phyloP scores from a whole-genome alignment of 2,113 vertebrate species.

The Saimiri boliviensis region DNA sequence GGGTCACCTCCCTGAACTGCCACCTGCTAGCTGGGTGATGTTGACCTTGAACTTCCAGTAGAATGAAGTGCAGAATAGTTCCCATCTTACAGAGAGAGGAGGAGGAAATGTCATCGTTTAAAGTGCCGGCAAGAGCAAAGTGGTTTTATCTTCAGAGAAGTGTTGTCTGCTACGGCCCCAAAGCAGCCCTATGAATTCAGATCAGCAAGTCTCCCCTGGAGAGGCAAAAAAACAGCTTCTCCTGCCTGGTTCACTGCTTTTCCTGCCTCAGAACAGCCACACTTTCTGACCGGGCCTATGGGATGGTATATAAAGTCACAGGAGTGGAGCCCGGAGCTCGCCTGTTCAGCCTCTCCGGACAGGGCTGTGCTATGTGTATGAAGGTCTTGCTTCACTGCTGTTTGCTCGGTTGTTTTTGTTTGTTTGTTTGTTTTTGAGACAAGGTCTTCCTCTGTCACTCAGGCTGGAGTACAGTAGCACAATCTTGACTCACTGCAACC shows the following conservation, averaged over 20 bases:
- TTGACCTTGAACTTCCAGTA: background rate
- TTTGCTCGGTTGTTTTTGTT: background rate
- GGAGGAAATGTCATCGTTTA: background rate
- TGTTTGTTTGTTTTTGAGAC: too few relatives aligned
- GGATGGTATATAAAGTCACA: background rate
- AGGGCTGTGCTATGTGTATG: too few relatives aligned
- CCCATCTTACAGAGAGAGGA: background rate
- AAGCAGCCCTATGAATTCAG: background rate
- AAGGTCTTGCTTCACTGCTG: background rate
- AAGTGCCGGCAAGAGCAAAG: background rate
- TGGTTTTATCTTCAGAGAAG: constrained; percentile 27
- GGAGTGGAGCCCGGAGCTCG: background rate
- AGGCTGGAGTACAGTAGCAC: too few relatives aligned
- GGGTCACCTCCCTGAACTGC: background rate
- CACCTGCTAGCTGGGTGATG: background rate
- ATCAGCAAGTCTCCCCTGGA: background rate
- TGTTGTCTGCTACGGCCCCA: background rate
- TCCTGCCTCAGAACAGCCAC: background rate
- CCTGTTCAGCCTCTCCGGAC: background rate
- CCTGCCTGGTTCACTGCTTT: background rate
- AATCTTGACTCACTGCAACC: too few relatives aligned
- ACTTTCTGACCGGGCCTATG: background rate
- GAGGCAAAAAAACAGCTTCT: background rate
- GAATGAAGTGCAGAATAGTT: background rate
- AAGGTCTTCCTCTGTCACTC: too few relatives aligned